Evolutionary conservation across 2,888 invertebrate genomes (phyloP).

Genomic region (Megamerina dolium): DNA sequence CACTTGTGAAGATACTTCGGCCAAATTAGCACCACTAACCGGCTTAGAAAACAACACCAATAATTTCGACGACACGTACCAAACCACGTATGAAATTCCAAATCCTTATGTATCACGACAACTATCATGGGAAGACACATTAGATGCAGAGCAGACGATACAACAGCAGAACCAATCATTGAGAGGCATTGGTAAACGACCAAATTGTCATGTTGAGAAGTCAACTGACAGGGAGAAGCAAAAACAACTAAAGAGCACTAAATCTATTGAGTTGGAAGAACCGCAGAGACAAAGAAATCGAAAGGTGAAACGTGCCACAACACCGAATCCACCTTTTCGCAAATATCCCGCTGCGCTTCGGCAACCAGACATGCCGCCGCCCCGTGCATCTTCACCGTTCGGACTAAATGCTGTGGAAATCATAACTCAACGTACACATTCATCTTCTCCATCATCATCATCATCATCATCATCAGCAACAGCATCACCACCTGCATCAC

Average conservation of each 20-base stretch:
- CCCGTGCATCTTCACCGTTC: constrained; percentile 34
- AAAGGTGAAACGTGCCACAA: constrained; percentile 4
- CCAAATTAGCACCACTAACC: constrained; percentile 28
- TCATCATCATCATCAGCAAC: constrained; percentile 8
- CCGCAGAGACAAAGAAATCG: background rate
- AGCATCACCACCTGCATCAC: constrained; percentile 20
- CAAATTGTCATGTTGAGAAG: background rate
- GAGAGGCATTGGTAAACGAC: constrained; percentile 3
- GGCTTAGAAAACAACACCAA: no score
- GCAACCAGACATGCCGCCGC: constrained; percentile 27
- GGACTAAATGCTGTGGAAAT: constrained; percentile 29
- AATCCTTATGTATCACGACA: constrained; percentile 39
- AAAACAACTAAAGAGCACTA: background rate
- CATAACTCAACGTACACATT: constrained; percentile 13
- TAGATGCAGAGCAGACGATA: constrained; percentile 12
- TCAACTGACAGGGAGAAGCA: background rate
- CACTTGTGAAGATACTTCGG: constrained; percentile 21
- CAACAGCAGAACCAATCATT: background rate
- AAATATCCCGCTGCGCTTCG: constrained; percentile 35
- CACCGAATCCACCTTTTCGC: constrained; percentile 15
- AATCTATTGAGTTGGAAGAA: background rate
- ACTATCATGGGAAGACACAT: constrained; percentile 33
- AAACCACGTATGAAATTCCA: constrained; percentile 38
- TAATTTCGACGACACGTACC: constrained; percentile 33
- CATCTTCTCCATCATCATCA: constrained; percentile 18